A percentile compares a stretch with the other conserved stretches of the same genome.
These are phyloP conservation scores for Bothrops alternatus DNA, from an alignment of 2,797 vertebrate genomes.

Conservation along the genomic window DNA sequence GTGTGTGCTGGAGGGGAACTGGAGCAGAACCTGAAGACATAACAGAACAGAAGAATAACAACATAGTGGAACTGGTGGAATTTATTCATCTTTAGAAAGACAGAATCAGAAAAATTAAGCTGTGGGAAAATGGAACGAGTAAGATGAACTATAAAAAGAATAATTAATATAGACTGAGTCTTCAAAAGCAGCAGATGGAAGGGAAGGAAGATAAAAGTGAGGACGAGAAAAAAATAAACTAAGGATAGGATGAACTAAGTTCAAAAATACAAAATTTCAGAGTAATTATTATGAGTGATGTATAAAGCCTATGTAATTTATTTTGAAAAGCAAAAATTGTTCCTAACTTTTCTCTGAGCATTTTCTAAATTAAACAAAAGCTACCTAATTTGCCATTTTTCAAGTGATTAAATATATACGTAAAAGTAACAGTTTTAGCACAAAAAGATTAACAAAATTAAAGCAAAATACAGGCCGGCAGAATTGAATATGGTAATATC, in stretches of 20 bases:
- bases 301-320: background rate
- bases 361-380: background rate
- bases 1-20: background rate
- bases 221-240: background rate
- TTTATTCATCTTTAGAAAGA: background rate
- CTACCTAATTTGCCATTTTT: background rate
- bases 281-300: background rate
- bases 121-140: background rate
- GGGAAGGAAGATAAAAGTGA: background rate
- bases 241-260: background rate
- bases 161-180: background rate
- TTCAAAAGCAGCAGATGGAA: background rate
- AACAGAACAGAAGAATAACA: background rate
- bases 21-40: background rate
- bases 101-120: background rate
- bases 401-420: background rate
- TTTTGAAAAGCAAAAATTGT: background rate
- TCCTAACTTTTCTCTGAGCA: background rate
- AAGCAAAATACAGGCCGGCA: background rate
- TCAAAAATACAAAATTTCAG: background rate
- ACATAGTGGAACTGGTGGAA: background rate
- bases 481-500: background rate
- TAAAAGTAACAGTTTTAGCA: background rate
- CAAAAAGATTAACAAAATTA: background rate
- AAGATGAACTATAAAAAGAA: background rate